phyloP scores from a whole-genome alignment of 2,797 vertebrate species.

The Spinibarbus caldwelli region DNA sequence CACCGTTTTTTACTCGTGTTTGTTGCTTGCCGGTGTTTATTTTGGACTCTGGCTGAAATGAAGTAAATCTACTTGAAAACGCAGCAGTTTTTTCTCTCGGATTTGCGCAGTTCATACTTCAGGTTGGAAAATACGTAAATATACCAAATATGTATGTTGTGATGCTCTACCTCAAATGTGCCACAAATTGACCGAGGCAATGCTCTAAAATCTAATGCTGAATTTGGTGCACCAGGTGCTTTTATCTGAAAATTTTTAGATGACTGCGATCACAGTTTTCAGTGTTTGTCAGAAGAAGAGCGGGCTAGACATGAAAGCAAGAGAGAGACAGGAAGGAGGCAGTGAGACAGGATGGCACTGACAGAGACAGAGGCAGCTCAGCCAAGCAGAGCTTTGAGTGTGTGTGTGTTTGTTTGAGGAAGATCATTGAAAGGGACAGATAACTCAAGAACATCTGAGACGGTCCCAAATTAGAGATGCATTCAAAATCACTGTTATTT shows the following conservation, averaged over 20 bases:
- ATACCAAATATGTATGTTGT: background rate
- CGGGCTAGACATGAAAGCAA: background rate
- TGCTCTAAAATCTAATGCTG: background rate
- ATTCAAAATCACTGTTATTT: constrained; percentile 38
- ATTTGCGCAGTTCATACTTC: background rate
- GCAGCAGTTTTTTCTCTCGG: background rate
- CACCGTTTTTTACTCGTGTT: background rate
- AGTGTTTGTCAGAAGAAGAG: constrained; percentile 25
- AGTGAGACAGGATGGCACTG: constrained; percentile 41
- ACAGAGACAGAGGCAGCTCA: constrained; percentile 44
- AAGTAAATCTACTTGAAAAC: background rate
- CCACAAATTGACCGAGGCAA: background rate
- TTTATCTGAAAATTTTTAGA: background rate
- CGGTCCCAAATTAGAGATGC: constrained; percentile 37
- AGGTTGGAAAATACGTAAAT: background rate
- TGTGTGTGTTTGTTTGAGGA: constrained; percentile 43
- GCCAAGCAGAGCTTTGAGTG: constrained; percentile 40
- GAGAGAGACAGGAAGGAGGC: constrained; percentile 20
- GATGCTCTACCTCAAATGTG: background rate
- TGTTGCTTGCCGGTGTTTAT: background rate
- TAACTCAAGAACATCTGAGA: constrained; percentile 46
- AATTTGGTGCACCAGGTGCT: background rate
- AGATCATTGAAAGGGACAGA: constrained; percentile 48
- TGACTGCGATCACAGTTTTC: background rate
- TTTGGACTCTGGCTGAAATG: background rate